These are phyloP conservation scores for Nibea albiflora DNA, from an alignment of 2,113 vertebrate species.

Conservation along the genomic window DNA sequence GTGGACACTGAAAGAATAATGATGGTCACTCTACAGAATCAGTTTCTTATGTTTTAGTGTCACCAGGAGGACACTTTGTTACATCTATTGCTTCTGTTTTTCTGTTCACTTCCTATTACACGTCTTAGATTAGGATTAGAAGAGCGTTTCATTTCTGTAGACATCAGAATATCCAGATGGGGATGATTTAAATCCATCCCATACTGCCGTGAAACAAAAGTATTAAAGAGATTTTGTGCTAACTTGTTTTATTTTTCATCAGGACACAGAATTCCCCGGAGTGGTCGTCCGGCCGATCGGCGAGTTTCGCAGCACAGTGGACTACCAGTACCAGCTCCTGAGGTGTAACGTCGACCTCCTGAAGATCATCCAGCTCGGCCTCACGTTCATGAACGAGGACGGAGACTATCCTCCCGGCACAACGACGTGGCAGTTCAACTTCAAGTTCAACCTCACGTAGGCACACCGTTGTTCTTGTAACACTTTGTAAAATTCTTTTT, in stretches of 20 bases:
- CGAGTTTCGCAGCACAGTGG: slow-evolving; percentile 97
- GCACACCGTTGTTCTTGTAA: slow-evolving; percentile 39
- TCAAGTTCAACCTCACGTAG: slow-evolving; percentile 99
- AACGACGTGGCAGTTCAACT: slow-evolving; percentile 99
- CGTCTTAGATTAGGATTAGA: no score
- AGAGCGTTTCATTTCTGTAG: no score
- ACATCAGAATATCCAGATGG: no score
- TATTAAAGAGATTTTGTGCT: not conserved
- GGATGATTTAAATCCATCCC: not conserved
- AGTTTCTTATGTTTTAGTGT: no score
- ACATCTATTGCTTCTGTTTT: no score
- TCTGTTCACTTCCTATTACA: no score
- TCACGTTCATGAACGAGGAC: slow-evolving; percentile 98
- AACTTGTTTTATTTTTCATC: not conserved
- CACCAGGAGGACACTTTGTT: not conserved
- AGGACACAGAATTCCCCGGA: slow-evolving; percentile 99
- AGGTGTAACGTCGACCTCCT: slow-evolving; percentile 97
- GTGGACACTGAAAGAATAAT: not conserved
- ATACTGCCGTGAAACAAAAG: no score
- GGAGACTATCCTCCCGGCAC: slow-evolving; percentile 94
- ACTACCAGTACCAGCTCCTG: slow-evolving; percentile 98
- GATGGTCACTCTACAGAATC: not conserved
- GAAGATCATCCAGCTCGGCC: slow-evolving; percentile 98
- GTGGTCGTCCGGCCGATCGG: slow-evolving; percentile 97
- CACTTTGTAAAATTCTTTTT: not conserved